These are phyloP conservation scores for Nipponia nippon DNA, from an alignment of 2,113 vertebrate genomes.

Conservation along the genomic window DNA sequence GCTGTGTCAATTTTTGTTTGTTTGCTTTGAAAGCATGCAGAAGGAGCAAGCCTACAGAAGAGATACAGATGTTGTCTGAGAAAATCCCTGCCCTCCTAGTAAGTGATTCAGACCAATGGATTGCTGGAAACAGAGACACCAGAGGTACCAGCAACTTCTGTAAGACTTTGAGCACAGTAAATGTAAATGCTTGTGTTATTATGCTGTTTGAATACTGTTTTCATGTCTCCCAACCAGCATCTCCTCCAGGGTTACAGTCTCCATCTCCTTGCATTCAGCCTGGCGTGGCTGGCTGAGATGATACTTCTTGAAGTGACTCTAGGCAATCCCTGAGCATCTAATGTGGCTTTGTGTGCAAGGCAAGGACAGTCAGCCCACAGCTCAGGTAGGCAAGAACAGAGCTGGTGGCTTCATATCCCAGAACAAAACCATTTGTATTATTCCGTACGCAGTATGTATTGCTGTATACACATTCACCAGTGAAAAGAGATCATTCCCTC, in stretches of 20 bases:
- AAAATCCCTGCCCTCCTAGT: neutral
- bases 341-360: slow-evolving; percentile 44
- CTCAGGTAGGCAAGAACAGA: slow-evolving; percentile 51
- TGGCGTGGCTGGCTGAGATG: neutral
- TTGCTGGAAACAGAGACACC: neutral
- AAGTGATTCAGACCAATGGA: fast-evolving
- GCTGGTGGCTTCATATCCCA: slow-evolving; percentile 70
- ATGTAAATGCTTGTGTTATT: neutral
- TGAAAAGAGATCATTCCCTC: neutral
- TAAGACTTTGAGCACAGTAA: neutral
- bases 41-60: neutral
- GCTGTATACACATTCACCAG: neutral
- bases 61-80: neutral
- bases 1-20: neutral
- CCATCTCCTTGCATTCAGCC: neutral
- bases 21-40: neutral
- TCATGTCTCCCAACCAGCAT: neutral
- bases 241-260: neutral
- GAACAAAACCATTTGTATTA: neutral
- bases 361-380: slow-evolving; percentile 69
- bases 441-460: neutral
- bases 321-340: neutral
- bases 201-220: neutral
- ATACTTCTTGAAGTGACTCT: neutral
- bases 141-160: neutral